A percentile compares a stretch with the other conserved stretches of the same genome.
Evolutionary conservation across 2,888 invertebrate genomes (phyloP).

Genomic region (Volucella zonaria): DNA sequence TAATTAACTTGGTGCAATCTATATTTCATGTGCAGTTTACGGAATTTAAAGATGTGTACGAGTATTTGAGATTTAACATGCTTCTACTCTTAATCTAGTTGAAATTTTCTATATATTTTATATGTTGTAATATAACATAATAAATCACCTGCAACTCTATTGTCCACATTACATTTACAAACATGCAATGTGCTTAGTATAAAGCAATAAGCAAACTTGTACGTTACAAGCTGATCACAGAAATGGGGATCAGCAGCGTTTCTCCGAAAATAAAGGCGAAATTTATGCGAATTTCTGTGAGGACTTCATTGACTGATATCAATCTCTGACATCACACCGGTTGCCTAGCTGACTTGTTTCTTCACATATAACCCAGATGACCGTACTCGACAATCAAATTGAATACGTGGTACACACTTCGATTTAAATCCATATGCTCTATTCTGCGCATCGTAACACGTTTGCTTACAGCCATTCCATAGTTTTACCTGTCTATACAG

Average conservation of each 20-base stretch:
- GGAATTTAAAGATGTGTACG: no score
- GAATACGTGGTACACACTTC: constrained; percentile 58
- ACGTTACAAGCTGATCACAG: background rate
- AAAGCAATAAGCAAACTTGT: constrained; percentile 44
- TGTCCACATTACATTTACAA: constrained; percentile 41
- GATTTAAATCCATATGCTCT: constrained; percentile 43
- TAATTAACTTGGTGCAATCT: no score
- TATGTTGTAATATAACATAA: background rate
- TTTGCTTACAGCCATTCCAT: constrained; percentile 30
- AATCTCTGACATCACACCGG: constrained; percentile 71
- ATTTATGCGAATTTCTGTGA: constrained; percentile 70
- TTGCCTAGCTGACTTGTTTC: constrained; percentile 61
- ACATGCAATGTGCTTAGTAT: background rate
- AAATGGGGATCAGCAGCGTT: constrained; percentile 35
- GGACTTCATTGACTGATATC: constrained; percentile 72
- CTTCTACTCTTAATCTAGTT: no score
- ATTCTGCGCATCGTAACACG: constrained; percentile 28
- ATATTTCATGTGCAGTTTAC: no score
- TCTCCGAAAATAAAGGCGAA: constrained; percentile 60
- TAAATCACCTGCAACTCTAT: constrained; percentile 26
- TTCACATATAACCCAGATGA: constrained; percentile 66
- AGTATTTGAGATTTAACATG: no score
- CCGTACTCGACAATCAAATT: constrained; percentile 71
- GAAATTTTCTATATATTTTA: no score
- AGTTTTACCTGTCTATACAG: constrained; percentile 35